These are phyloP conservation scores for Autographa gamma DNA, from an alignment of 2,888 invertebrate genomes.

Conservation along the genomic window DNA sequence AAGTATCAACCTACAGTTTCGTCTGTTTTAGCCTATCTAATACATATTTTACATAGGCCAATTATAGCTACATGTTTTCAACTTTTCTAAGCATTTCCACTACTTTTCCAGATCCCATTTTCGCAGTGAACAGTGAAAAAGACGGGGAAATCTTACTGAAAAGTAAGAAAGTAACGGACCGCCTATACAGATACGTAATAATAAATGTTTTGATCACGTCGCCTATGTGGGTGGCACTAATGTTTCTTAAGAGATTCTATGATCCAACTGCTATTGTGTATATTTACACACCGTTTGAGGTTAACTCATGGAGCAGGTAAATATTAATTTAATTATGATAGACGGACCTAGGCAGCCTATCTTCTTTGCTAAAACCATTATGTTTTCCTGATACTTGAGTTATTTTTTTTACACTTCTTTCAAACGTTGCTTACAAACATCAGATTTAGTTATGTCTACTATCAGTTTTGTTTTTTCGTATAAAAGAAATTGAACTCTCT, in stretches of 20 bases:
- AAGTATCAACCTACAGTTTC: too few relatives aligned
- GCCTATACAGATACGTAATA: constrained; percentile 38
- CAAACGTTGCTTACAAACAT: too few relatives aligned
- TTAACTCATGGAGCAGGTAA: constrained; percentile 63
- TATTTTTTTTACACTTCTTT: too few relatives aligned
- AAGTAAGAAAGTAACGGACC: constrained; percentile 52
- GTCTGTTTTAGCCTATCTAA: too few relatives aligned
- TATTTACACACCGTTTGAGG: constrained; percentile 63
- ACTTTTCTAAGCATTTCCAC: not conserved
- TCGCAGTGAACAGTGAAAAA: constrained; percentile 56
- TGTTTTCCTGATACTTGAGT: too few relatives aligned
- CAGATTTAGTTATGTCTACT: too few relatives aligned
- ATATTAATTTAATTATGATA: not conserved
- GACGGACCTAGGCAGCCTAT: too few relatives aligned
- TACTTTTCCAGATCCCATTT: constrained; percentile 59
- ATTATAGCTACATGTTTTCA: too few relatives aligned
- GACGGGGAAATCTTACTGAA: constrained; percentile 56
- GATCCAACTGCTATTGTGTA: constrained; percentile 51
- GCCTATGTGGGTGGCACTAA: constrained; percentile 49
- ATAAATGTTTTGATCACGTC: constrained; percentile 17
- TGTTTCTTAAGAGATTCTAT: constrained; percentile 53
- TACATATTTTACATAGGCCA: too few relatives aligned
- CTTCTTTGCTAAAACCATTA: too few relatives aligned
- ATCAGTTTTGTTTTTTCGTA: too few relatives aligned
- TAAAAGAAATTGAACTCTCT: too few relatives aligned